A percentile compares a stretch with the other conserved stretches of the same genome.
phyloP scores from a whole-genome alignment of 2,888 invertebrate species.

The Coleophora flavipennella region DNA sequence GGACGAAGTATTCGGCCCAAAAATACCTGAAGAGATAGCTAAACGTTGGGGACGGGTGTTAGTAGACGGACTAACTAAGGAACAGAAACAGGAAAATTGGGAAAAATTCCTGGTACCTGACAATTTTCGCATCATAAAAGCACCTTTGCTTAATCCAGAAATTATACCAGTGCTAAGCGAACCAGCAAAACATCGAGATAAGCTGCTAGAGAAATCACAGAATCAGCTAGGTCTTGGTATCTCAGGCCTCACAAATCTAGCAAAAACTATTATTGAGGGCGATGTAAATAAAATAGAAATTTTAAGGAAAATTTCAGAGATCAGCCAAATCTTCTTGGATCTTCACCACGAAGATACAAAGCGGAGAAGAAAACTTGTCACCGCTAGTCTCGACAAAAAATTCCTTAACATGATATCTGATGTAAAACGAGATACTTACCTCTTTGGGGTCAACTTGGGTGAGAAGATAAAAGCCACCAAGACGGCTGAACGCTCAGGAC shows the following conservation, averaged over 20 bases:
- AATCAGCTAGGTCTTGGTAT: conserved; percentile 5
- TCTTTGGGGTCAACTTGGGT: conserved; percentile 8
- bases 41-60: conserved; percentile 8
- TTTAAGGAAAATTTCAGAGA: conserved; percentile 6
- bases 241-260: conserved; percentile 1
- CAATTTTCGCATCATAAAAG: too few species aligned
- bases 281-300: conserved; percentile 4
- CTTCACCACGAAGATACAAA: conserved; percentile 8
- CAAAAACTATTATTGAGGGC: conserved; percentile 1
- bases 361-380: conserved; percentile 9
- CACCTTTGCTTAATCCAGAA: conserved; percentile 7
- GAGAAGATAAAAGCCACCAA: conserved; percentile 12
- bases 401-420: conserved; percentile 6
- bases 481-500: conserved; percentile 9
- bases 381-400: conserved; percentile 9
- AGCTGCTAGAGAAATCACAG: conserved; percentile 5
- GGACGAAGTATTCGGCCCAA: conserved; percentile 8
- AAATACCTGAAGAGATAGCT: conserved; percentile 7
- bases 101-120: conserved; percentile 2
- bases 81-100: conserved; percentile 1
- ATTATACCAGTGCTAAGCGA: conserved; percentile 4
- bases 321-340: conserved; percentile 6
- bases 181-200: conserved; percentile 5
- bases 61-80: conserved; percentile 8
- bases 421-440: conserved; percentile 6